Base-by-base conservation (phyloP, 2,888 invertebrate species). In the Cosmopolites sordidus region DNA sequence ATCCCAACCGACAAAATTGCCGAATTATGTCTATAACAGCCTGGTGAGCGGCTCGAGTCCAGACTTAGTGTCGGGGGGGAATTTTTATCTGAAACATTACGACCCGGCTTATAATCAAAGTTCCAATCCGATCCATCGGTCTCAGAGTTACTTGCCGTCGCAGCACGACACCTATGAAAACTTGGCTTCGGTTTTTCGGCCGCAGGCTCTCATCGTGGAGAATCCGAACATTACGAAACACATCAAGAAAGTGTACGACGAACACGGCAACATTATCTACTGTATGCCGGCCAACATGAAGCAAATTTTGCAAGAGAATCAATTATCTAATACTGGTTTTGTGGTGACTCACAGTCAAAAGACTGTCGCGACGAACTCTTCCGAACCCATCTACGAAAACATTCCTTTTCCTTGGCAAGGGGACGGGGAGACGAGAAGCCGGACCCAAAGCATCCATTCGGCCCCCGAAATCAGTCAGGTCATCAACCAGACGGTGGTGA, bases 371-470 rank as follows among this genome's bases (percentile, higher is more conserved):
- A 68, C 71, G 48, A 76, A 78, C 52, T 73, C 80, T 0, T 77
- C 82, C 11, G 89, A 89, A 66, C 89, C 89, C 1, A 89, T 89
- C 58, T 89, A 89, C 69, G 89, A 89, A 66, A 89, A 89, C 69
- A 86, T 89, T 5, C 88, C 87, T 0, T 68, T 86, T 18, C 83
- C 86, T 0, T 85, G 84, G 83, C 80, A 79, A 59, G 69, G 69
- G 41, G 66, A 65, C 12, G 65, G 62, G 1, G 69, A 71, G 54
- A 70, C 71, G 62, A 68, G 76, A 41, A 74, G 73, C 42, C 71
- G 83, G 29, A 83, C 87, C 2, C 84, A 84, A 29, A 87, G 87
- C 60, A 78, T 86, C 18, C 86, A 87, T 43, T 85, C 86, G 0
- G 85, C 86, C 0, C 85, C 86, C 6, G 84, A 86, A 62, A 74